Conservation (phyloP, 2,797 vertebrate genomes). For the Macropus fuliginosus region DNA sequence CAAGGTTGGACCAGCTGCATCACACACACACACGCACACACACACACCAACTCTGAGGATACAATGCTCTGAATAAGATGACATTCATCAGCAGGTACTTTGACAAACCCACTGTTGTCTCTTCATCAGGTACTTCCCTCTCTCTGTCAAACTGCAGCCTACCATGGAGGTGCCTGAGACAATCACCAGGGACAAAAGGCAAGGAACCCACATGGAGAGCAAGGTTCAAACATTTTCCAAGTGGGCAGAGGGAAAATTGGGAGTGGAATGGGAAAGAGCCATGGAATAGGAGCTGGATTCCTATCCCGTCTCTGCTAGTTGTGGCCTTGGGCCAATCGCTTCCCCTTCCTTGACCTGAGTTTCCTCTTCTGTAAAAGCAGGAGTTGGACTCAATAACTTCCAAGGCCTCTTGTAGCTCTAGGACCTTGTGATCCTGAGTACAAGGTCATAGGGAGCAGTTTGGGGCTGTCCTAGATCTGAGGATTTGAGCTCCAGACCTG, state of each 20-base stretch:
- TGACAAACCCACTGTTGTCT: neutral
- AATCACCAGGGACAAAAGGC: neutral
- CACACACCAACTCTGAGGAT: neutral
- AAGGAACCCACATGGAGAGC: neutral
- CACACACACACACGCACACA: too few relatives aligned
- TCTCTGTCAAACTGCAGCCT: neutral
- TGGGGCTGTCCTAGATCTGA: neutral
- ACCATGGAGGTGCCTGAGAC: neutral
- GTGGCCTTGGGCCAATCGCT: neutral
- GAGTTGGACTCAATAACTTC: neutral
- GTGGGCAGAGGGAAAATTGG: neutral
- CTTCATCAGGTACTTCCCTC: neutral
- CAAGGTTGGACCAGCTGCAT: too few relatives aligned
- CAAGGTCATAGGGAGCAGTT: neutral
- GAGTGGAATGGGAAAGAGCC: neutral
- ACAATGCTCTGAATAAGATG: neutral
- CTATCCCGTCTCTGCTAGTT: neutral
- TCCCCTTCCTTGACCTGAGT: neutral
- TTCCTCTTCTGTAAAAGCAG: neutral
- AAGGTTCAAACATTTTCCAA: neutral
- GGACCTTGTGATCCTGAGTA: neutral
- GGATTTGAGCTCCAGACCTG: neutral
- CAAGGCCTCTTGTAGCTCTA: neutral
- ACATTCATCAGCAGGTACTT: neutral
- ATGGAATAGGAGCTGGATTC: neutral